Evolutionary conservation across 1,140 invertebrate species (phyloP), one percentile per base, ranked within the genome.

Genomic region (Cepaea nemoralis): DNA sequence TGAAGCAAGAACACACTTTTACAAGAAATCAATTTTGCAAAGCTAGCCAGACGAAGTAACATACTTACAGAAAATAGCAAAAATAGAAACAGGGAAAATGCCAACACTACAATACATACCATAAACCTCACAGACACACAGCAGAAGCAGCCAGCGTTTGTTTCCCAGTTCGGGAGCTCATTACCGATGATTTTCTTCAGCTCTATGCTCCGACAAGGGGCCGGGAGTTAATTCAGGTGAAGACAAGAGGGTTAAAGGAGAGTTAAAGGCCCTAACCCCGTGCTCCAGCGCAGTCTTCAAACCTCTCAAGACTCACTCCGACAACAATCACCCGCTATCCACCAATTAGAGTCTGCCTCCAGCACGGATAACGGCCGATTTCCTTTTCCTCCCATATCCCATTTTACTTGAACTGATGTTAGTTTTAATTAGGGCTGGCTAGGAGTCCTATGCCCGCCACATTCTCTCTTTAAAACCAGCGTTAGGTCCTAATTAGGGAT

Each of bases 281-380:
- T 31, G 59, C 59, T 63, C 59, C 59, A 63, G 1, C 27, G n/a
- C 59, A 5, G 27, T 63, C 59, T 63, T 27, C n/a, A 63, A 63
- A 63, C 59, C 59, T 63, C 59, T 63, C 59, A 63, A 63, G 27
- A 27, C 59, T 31, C 59, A 63, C 27, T 63, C 59, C 27, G 59
- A 63, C 59, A 63, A 63, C 59, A 63, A 63, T 63, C 59, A 63
- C n/a, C 59, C 59, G 59, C 59, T 63, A 31, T 63, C 59, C 59
- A 31, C 59, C 59, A 63, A 63, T 63, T 63, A 63, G 27, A 63
- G 59, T 63, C 59, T 16, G 59, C 59, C 59, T 63, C 59, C 33
- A 31, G 59, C 59, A 31, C 59, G 59, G 59, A 63, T 63, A 63
- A 63, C 59, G 59, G 59, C 59, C 59, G 59, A 63, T 63, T 63